These are phyloP conservation scores for Rambutsinella grinnellia DNA, from an alignment of 2,888 invertebrate species.

Conservation along the genomic window DNA sequence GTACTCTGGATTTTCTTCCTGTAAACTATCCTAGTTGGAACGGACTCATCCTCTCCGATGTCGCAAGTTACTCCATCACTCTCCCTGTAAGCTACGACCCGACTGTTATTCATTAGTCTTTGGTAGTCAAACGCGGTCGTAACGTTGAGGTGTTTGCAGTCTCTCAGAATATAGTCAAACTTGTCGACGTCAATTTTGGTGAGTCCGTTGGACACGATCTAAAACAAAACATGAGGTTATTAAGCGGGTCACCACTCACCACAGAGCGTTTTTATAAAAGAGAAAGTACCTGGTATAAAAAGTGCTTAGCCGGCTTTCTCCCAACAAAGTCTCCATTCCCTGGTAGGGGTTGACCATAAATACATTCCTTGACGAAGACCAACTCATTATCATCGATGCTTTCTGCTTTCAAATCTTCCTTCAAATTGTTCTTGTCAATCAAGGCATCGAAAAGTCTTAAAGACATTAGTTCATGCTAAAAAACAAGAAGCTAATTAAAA, in stretches of 20 bases:
- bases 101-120: slow-evolving; percentile 70
- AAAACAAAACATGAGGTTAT: slow-evolving; percentile 16
- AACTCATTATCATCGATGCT: slow-evolving; percentile 68
- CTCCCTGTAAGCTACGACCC: slow-evolving; percentile 68
- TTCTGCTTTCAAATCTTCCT: slow-evolving; percentile 67
- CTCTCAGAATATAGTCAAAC: slow-evolving; percentile 78
- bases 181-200: slow-evolving; percentile 78
- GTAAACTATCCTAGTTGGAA: slow-evolving; percentile 69
- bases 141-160: slow-evolving; percentile 72
- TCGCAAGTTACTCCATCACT: slow-evolving; percentile 64
- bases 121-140: slow-evolving; percentile 71
- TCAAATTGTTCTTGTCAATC: slow-evolving; percentile 69
- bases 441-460: slow-evolving; percentile 71
- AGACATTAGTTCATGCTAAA: slow-evolving; percentile 73
- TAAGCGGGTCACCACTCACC: neutral
- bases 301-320: slow-evolving; percentile 69
- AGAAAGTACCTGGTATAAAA: slow-evolving; percentile 71
- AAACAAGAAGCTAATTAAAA: slow-evolving; percentile 52
- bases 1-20: slow-evolving; percentile 71
- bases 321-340: slow-evolving; percentile 60
- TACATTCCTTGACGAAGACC: slow-evolving; percentile 71
- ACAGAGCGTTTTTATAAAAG: neutral
- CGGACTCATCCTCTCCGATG: slow-evolving; percentile 44
- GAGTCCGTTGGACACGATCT: slow-evolving; percentile 75
- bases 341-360: slow-evolving; percentile 67